Percentiles rank a stretch among this genome's conserved stretches.
Evolutionary conservation across 1,140 invertebrate species (phyloP).

Genomic region (Apocrypta bakeri): DNA sequence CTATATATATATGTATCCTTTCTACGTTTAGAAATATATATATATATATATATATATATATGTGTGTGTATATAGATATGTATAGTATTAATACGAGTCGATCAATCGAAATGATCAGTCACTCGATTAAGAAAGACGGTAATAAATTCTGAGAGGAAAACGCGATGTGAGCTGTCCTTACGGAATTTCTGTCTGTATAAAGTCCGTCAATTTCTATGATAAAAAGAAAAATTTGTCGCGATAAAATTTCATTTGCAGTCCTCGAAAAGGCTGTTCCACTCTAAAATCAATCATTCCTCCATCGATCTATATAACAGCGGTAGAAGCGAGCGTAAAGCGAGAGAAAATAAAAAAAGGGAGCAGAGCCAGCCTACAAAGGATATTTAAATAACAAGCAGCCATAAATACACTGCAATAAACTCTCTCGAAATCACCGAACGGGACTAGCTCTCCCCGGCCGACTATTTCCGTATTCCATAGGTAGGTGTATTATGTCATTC

Average conservation of each 20-base stretch:
- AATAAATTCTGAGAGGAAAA: no score
- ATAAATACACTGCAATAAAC: slow-evolving; percentile 6
- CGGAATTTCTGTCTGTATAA: no score
- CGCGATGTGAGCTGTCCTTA: no score
- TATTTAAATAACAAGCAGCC: slow-evolving; percentile 26
- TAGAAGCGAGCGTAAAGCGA: neutral
- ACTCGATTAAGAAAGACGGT: no score
- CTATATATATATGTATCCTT: no score
- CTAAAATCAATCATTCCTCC: slow-evolving; percentile 15
- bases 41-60: no score
- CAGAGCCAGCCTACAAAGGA: neutral
- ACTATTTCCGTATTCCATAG: slow-evolving; percentile 8
- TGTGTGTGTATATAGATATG: no score
- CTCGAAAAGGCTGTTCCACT: neutral
- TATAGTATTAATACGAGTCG: no score
- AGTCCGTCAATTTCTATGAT: no score
- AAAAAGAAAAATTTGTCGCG: neutral
- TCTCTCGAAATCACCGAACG: slow-evolving; percentile 8
- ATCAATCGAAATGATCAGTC: no score
- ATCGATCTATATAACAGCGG: neutral
- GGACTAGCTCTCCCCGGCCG: neutral
- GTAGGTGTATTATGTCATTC: neutral
- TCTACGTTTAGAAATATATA: no score
- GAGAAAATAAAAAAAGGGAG: neutral
- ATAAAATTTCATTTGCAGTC: neutral